phyloP scores from a whole-genome alignment of 2,888 invertebrate species.

The Drosophila hamatofila region DNA sequence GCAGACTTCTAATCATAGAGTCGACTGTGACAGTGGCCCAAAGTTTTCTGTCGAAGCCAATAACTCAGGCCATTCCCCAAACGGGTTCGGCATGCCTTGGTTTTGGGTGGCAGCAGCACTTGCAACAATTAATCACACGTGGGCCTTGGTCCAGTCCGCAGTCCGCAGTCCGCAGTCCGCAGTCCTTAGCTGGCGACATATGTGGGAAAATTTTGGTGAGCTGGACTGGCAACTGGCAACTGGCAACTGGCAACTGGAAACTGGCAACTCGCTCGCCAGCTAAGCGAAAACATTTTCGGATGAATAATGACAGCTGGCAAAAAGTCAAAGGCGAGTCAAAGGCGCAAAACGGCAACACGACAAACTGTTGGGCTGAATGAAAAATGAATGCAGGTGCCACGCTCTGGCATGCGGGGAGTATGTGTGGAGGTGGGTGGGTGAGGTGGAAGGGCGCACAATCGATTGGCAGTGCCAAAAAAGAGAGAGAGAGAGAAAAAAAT shows the following conservation, averaged over 20 bases:
- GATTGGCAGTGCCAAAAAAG: constrained; percentile 57
- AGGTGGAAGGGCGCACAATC: constrained; percentile 33
- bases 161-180: constrained; percentile 27
- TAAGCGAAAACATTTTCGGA: constrained; percentile 75
- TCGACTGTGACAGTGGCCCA: constrained; percentile 51
- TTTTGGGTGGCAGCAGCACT: constrained; percentile 37
- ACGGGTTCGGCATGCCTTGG: constrained; percentile 8
- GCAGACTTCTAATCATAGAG: constrained; percentile 15
- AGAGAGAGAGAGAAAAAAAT: not conserved
- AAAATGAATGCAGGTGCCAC: constrained; percentile 77
- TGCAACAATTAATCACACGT: constrained; percentile 72
- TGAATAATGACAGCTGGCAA: constrained; percentile 79
- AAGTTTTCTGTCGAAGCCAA: constrained; percentile 70
- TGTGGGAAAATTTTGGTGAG: constrained; percentile 74
- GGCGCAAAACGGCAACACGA: constrained; percentile 71
- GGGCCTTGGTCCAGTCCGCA: constrained; percentile 35
- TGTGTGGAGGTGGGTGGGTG: not conserved
- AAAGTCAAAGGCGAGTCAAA: constrained; percentile 79
- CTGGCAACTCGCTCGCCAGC: constrained; percentile 37
- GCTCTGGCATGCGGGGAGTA: constrained; percentile 3
- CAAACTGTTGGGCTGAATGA: constrained; percentile 66
- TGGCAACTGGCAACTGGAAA: too few relatives aligned
- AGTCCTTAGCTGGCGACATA: constrained; percentile 63
- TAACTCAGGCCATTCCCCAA: constrained; percentile 49
- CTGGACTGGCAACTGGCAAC: constrained; percentile 19